Evolutionary conservation across 2,888 invertebrate species (phyloP).

Genomic region (Cephus pulcher): DNA sequence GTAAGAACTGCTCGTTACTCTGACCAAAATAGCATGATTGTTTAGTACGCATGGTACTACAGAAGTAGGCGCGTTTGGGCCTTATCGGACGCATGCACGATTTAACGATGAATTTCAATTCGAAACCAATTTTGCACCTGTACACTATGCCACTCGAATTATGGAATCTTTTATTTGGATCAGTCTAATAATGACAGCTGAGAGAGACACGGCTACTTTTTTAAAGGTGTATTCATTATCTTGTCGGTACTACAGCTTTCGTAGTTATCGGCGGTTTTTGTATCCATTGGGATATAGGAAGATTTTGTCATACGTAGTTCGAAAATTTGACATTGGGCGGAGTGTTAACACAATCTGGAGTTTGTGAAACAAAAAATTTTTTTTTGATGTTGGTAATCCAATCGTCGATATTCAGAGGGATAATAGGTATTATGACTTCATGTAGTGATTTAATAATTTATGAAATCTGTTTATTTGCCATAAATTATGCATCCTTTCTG

Average conservation of each 20-base stretch:
- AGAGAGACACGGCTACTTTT: too few species aligned
- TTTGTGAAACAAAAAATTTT: accelerated
- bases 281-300: background rate
- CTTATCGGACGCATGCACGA: background rate
- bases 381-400: background rate
- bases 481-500: background rate
- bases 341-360: background rate
- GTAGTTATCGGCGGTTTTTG: background rate
- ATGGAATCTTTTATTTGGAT: background rate
- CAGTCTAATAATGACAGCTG: background rate
- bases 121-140: background rate
- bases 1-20: background rate
- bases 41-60: background rate
- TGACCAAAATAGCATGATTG: background rate
- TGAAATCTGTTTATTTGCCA: too few species aligned
- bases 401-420: background rate
- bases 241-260: background rate
- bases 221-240: background rate
- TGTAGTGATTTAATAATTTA: background rate
- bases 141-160: background rate
- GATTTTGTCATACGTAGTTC: background rate
- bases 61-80: background rate
- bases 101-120: background rate
- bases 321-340: background rate
- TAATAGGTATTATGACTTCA: background rate